phyloP scores from a whole-genome alignment of 2,888 invertebrate species.

The Apeira syringaria region DNA sequence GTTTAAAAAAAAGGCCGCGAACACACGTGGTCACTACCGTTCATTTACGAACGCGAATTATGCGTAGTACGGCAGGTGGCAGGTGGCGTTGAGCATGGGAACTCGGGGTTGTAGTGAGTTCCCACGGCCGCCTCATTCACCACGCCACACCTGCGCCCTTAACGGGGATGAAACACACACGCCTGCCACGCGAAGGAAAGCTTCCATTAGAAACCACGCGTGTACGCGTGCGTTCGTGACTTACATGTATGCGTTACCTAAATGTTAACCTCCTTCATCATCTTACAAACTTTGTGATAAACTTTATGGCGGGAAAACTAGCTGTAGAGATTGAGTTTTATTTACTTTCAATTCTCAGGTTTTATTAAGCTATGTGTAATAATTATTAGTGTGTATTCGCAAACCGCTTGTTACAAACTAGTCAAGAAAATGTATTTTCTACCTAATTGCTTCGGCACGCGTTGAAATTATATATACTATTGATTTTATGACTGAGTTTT shows the following conservation, averaged over 20 bases:
- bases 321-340: no score
- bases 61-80: conserved; percentile 82
- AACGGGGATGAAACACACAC: conserved; percentile 78
- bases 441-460: no score
- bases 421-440: no score
- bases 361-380: no score
- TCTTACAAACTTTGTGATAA: no score
- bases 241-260: conserved; percentile 12
- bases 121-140: conserved; percentile 80
- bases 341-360: no score
- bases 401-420: no score
- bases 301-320: no score
- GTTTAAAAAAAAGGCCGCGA: conserved; percentile 67
- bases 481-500: no score
- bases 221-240: conserved; percentile 46
- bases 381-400: no score
- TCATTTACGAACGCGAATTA: conserved; percentile 83
- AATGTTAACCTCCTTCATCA: no score
- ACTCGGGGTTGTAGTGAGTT: conserved; percentile 75
- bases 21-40: conserved; percentile 84
- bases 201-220: conserved; percentile 61
- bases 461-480: no score
- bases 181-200: conserved; percentile 79
- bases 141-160: conserved; percentile 78
- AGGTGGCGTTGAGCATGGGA: conserved; percentile 72